phyloP scores from a whole-genome alignment of 2,113 vertebrate species.

The Proteles cristata region DNA sequence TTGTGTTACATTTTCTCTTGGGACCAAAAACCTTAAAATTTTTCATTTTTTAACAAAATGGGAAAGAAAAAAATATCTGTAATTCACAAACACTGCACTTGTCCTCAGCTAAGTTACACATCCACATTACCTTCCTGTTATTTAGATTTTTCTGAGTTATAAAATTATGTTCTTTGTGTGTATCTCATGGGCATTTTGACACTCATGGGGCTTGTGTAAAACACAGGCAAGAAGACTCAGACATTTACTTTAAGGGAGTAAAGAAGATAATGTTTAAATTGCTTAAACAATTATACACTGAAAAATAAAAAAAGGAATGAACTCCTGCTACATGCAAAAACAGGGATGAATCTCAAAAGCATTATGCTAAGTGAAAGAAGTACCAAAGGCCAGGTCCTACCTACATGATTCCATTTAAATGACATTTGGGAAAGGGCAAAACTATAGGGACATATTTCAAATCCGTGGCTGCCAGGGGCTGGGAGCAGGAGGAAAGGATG shows the following conservation, averaged over 20 bases:
- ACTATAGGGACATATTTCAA: neutral
- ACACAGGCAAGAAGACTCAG: neutral
- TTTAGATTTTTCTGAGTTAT: constrained; percentile 24
- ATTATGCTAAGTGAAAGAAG: neutral
- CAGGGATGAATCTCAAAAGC: neutral
- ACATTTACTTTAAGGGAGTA: neutral
- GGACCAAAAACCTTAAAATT: constrained; percentile 6
- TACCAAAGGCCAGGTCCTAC: neutral
- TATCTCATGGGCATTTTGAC: neutral
- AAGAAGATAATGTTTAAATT: constrained; percentile 12
- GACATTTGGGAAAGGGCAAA: neutral
- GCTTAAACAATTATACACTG: neutral
- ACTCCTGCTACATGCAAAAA: neutral
- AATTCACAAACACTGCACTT: neutral
- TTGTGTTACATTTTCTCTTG: constrained; percentile 32
- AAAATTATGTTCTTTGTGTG: neutral
- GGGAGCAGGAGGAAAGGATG: neutral
- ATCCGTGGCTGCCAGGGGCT: neutral
- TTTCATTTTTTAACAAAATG: constrained; percentile 2
- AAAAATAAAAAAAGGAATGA: neutral
- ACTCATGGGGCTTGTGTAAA: neutral
- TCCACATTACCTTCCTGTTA: neutral
- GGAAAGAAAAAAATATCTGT: neutral
- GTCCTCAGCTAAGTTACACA: neutral
- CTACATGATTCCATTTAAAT: neutral